These are phyloP conservation scores for Cryptotermes secundus DNA, from an alignment of 1,140 invertebrate species.

Conservation along the genomic window DNA sequence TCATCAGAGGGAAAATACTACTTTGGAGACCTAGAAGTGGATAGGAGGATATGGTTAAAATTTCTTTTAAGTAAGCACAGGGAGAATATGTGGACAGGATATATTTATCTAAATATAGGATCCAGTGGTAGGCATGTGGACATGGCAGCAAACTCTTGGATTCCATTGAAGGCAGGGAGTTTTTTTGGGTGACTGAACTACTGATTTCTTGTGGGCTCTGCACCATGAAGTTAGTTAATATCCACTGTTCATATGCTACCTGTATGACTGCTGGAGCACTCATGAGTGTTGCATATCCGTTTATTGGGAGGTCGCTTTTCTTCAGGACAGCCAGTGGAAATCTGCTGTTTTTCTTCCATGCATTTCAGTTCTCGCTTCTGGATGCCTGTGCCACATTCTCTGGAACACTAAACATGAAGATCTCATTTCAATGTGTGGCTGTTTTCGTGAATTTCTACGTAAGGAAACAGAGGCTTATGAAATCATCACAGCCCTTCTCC, in stretches of 20 bases:
- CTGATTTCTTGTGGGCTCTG: background rate
- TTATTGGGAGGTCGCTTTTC: constrained; percentile 54
- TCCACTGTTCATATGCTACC: background rate
- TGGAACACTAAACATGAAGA: constrained; percentile 50
- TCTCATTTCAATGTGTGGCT: no score
- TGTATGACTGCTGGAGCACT: constrained; percentile 48
- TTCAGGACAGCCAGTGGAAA: constrained; percentile 55
- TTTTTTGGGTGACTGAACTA: background rate
- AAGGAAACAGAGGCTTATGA: no score
- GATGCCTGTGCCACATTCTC: constrained; percentile 59
- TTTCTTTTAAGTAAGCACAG: background rate
- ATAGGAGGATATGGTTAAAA: no score
- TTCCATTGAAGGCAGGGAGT: background rate
- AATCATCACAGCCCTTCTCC: no score
- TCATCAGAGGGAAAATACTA: no score
- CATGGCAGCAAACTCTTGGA: no score
- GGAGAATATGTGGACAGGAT: background rate
- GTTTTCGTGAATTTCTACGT: no score
- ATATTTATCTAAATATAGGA: background rate
- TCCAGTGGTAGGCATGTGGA: background rate
- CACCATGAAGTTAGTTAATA: background rate
- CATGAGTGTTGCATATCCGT: constrained; percentile 61
- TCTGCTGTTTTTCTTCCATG: constrained; percentile 53
- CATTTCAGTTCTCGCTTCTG: constrained; percentile 62
- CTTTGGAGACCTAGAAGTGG: no score